phyloP scores from a whole-genome alignment of 2,113 vertebrate species.

The Pollimyrus isidori region DNA sequence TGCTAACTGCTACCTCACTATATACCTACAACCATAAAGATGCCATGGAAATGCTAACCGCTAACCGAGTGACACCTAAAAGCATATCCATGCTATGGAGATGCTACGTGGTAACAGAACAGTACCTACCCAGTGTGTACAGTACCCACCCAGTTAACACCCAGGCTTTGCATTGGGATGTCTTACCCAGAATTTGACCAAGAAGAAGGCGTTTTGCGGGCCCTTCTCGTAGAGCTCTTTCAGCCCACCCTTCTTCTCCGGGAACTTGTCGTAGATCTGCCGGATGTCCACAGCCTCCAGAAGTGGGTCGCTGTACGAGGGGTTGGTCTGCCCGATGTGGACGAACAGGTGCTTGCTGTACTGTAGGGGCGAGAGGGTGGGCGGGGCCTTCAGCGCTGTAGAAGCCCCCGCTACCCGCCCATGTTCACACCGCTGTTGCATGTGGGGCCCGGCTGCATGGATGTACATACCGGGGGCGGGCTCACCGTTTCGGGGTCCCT shows the following conservation, averaged over 20 bases:
- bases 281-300: conserved; percentile 89
- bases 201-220: conserved; percentile 86
- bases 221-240: conserved; percentile 93
- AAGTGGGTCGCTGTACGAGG: conserved; percentile 80
- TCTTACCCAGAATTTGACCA: conserved; percentile 91
- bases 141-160: neutral
- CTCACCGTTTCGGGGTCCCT: conserved; percentile 83
- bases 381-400: neutral
- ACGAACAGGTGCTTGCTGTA: conserved; percentile 93
- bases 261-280: conserved; percentile 96
- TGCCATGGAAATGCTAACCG: neutral
- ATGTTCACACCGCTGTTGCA: neutral
- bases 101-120: neutral
- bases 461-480: neutral
- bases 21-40: neutral
- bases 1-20: neutral
- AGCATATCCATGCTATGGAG: neutral
- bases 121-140: neutral
- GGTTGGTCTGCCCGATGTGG: conserved; percentile 87
- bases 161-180: neutral
- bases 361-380: conserved; percentile 54
- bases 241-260: conserved; percentile 88
- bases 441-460: neutral
- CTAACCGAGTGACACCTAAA: neutral
- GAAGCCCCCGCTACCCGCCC: neutral